Conservation (phyloP, 2,113 vertebrate genomes). For the Actenoides hombroni region DNA sequence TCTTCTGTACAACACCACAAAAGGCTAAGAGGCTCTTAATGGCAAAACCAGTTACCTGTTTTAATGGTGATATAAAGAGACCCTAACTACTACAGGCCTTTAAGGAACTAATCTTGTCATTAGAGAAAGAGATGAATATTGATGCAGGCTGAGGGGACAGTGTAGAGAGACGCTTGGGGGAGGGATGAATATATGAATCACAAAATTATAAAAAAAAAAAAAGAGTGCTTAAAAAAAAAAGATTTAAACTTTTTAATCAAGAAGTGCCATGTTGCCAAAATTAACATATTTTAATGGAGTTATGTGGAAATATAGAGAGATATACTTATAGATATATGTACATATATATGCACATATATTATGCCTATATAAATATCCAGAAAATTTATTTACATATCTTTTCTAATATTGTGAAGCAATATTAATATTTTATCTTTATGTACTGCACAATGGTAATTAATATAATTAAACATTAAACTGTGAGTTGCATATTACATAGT, state of each 20-base stretch:
- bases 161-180: background rate
- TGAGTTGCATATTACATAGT: background rate
- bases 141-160: background rate
- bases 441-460: background rate
- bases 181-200: background rate
- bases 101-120: background rate
- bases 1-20: background rate
- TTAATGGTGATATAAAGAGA: conserved; percentile 18
- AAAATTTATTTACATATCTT: background rate
- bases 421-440: background rate
- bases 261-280: background rate
- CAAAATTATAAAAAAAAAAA: background rate
- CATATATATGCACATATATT: background rate
- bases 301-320: background rate
- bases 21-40: background rate
- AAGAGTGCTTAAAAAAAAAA: background rate
- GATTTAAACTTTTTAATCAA: background rate
- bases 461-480: background rate
- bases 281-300: background rate
- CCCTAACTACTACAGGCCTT: background rate
- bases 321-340: background rate
- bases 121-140: background rate
- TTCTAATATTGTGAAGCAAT: background rate
- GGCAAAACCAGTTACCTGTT: background rate
- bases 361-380: background rate